Evolutionary conservation across 2,797 vertebrate species (phyloP).

Genomic region (Remorina albescens): DNA sequence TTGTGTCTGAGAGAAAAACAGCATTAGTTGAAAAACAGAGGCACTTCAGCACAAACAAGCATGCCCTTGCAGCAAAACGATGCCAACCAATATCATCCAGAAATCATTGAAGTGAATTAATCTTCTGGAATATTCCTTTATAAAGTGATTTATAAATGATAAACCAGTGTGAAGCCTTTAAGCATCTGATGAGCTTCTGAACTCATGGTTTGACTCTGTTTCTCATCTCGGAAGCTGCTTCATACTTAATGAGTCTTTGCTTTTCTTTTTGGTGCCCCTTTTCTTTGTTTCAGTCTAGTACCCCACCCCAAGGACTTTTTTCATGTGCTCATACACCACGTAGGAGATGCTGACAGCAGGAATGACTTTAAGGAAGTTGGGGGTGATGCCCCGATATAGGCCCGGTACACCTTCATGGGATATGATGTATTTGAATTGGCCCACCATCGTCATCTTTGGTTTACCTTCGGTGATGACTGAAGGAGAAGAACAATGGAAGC

Average conservation of each 20-base stretch:
- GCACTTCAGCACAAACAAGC: neutral
- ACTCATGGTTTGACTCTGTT: neutral
- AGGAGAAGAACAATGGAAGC: neutral
- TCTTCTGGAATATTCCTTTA: neutral
- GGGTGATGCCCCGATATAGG: constrained; percentile 93
- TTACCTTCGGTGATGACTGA: constrained; percentile 83
- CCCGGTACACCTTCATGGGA: constrained; percentile 89
- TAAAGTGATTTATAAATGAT: neutral
- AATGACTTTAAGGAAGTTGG: constrained; percentile 96
- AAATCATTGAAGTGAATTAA: neutral
- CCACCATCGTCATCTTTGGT: constrained; percentile 89
- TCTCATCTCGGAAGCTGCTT: neutral
- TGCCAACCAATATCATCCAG: neutral
- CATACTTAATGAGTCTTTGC: neutral
- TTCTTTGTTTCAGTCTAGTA: constrained; percentile 45
- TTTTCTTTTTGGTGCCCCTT: neutral
- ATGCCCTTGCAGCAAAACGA: too few species aligned
- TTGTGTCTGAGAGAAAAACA: neutral
- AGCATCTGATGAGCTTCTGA: neutral
- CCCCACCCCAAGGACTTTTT: constrained; percentile 86
- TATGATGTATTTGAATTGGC: constrained; percentile 91
- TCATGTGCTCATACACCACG: constrained; percentile 96
- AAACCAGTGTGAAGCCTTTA: neutral
- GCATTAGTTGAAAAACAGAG: neutral
- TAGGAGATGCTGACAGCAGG: constrained; percentile 97